Percentiles rank a stretch among this genome's conserved stretches.
Evolutionary conservation across 30 jellyfish, hydroid and myxozoan species (phyloP).

Genomic region (Mastigias papua): DNA sequence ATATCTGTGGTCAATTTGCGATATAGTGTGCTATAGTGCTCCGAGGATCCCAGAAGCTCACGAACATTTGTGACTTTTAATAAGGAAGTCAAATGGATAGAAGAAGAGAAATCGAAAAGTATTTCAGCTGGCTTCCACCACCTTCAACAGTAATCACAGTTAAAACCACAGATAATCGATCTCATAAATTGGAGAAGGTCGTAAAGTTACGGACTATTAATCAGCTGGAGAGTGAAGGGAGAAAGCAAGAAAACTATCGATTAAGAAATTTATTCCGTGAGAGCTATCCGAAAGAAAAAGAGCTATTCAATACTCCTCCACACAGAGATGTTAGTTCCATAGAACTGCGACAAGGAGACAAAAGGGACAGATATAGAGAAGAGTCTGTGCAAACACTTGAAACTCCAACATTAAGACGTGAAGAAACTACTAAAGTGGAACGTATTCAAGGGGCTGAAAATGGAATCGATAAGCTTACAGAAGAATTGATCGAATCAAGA

Average conservation of each 20-base stretch:
- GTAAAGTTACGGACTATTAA: not conserved
- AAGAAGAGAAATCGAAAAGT: slow-evolving; percentile 2
- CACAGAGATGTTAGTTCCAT: not conserved
- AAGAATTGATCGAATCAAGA: not conserved
- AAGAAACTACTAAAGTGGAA: not conserved
- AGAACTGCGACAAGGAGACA: not conserved
- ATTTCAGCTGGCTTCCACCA: slow-evolving; percentile 25
- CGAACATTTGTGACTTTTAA: not conserved
- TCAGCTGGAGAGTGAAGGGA: not conserved
- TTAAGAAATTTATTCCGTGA: not conserved
- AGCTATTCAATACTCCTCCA: not conserved
- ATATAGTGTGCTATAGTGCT: no score
- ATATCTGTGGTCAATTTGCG: no score
- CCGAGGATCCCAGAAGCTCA: not conserved
- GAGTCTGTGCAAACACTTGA: not conserved
- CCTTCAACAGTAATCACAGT: slow-evolving; percentile 16
- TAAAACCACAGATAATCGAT: not conserved
- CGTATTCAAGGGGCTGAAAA: not conserved
- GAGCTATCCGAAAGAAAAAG: not conserved
- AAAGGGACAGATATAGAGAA: not conserved
- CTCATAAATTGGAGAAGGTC: not conserved
- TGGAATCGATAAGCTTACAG: not conserved
- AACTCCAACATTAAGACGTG: not conserved
- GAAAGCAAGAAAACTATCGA: not conserved
- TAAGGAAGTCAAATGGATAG: not conserved